A percentile compares a stretch with the other conserved stretches of the same genome.
phyloP scores from a whole-genome alignment of 2,797 vertebrate species.

The Spinibarbus caldwelli region DNA sequence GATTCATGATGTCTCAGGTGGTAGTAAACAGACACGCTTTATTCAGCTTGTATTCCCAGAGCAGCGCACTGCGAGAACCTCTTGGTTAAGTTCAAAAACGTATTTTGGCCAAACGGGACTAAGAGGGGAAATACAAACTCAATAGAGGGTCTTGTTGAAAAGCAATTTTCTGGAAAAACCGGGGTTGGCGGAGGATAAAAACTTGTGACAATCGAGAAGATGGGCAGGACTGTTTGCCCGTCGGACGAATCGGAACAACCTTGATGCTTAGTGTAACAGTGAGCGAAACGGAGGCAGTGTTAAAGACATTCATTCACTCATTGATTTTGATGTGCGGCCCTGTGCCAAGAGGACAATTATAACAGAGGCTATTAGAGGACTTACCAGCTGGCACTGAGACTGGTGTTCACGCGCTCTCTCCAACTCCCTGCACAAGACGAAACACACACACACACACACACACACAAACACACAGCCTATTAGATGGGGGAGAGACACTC shows the following conservation, averaged over 20 bases:
- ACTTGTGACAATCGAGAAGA: not conserved
- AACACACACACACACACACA: conserved; percentile 57
- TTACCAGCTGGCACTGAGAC: conserved; percentile 76
- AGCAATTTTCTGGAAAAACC: conserved; percentile 1
- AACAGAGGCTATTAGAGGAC: conserved; percentile 65
- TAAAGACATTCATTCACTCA: conserved; percentile 63
- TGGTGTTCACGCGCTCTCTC: conserved; percentile 77
- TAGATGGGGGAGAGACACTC: conserved; percentile 36
- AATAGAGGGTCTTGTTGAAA: not conserved
- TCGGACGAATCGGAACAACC: conserved; percentile 43
- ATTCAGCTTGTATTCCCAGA: conserved; percentile 14
- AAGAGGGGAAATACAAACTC: not conserved
- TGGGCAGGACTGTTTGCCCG: not conserved
- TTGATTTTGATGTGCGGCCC: conserved; percentile 60
- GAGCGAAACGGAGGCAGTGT: conserved; percentile 52
- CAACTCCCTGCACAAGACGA: conserved; percentile 74
- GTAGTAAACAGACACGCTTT: conserved; percentile 28
- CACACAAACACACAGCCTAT: conserved; percentile 32
- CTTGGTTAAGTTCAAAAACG: conserved; percentile 31
- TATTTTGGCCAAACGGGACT: not conserved
- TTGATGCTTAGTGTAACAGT: conserved; percentile 44
- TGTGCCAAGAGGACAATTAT: conserved; percentile 64
- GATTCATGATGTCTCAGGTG: conserved; percentile 26
- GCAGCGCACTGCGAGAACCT: not conserved
- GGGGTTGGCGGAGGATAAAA: not conserved